A percentile compares a stretch with the other conserved stretches of the same genome.
These are phyloP conservation scores for Acipenser transmontanus DNA, from an alignment of 2,797 vertebrate genomes.

Conservation along the genomic window DNA sequence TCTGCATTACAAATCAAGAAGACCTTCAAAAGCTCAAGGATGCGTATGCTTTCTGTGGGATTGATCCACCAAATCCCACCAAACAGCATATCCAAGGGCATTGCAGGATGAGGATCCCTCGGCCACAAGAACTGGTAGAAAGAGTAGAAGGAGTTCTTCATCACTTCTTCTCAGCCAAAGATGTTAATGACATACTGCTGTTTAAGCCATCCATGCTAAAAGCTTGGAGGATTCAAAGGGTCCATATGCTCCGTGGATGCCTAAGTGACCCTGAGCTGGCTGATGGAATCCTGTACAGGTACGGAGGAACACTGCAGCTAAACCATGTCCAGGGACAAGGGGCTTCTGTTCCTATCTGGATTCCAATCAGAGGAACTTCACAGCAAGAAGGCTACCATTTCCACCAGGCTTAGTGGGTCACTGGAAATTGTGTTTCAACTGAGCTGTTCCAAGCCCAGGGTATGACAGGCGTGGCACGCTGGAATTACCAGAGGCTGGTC, in stretches of 20 bases:
- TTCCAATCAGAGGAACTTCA: neutral
- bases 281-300: neutral
- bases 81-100: neutral
- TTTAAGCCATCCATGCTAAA: neutral
- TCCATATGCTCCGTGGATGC: neutral
- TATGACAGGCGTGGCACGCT: constrained; percentile 27
- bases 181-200: neutral
- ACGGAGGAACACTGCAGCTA: neutral
- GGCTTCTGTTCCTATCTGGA: constrained; percentile 16
- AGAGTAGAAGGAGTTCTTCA: neutral
- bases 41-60: neutral
- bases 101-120: neutral
- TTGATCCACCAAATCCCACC: neutral
- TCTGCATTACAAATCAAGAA: neutral
- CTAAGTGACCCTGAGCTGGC: neutral
- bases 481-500: constrained; percentile 27
- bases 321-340: too few relatives aligned
- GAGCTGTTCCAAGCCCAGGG: constrained; percentile 24
- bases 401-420: neutral
- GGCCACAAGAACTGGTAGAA: neutral
- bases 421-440: too few relatives aligned
- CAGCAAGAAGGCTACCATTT: neutral
- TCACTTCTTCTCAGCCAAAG: neutral
- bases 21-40: neutral
- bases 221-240: neutral